These are phyloP conservation scores for Melanotaenia pygmaea DNA, from an alignment of 2,797 vertebrate species.

Conservation along the genomic window DNA sequence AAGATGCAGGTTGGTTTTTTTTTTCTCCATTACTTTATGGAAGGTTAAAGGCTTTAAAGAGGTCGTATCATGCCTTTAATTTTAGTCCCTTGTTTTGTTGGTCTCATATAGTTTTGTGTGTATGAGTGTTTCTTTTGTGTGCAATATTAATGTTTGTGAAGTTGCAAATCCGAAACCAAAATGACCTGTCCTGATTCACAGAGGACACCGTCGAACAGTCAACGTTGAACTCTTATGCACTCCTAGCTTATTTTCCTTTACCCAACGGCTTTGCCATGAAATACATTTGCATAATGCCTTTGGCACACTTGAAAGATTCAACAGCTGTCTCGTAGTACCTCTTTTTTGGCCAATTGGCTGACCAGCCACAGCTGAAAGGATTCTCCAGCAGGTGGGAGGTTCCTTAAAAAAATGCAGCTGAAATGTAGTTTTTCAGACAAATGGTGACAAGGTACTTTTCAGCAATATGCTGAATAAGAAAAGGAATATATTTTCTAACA, in stretches of 20 bases:
- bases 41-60: not conserved
- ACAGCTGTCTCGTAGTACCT: not conserved
- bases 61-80: not conserved
- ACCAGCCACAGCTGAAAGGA: not conserved
- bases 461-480: too few relatives aligned
- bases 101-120: not conserved
- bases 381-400: not conserved
- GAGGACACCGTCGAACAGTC: not conserved
- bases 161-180: not conserved
- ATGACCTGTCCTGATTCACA: not conserved
- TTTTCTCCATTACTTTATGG: not conserved
- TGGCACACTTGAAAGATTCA: not conserved
- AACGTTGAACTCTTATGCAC: not conserved
- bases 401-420: not conserved
- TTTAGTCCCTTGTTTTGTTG: not conserved
- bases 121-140: not conserved
- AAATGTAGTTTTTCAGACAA: too few relatives aligned
- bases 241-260: too few relatives aligned
- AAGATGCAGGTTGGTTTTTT: slow-evolving; percentile 15
- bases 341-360: not conserved
- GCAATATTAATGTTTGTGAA: not conserved
- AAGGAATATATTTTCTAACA: not conserved
- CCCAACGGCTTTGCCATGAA: not conserved
- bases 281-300: slow-evolving; percentile 2
- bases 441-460: too few relatives aligned